Base-by-base conservation (phyloP, 2,888 invertebrate species). In the Aphidoletes aphidimyza region DNA sequence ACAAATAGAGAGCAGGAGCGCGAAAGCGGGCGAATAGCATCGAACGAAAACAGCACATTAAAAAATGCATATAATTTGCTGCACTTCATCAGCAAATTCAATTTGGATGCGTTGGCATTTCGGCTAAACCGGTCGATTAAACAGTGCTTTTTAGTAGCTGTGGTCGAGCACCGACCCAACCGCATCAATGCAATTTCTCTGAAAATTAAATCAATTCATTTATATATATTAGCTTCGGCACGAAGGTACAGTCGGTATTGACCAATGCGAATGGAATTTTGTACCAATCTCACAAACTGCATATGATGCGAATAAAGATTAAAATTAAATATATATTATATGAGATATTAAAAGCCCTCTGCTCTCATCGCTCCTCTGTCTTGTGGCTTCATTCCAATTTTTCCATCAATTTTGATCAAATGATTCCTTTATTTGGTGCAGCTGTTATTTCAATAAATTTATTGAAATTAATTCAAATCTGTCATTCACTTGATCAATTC, bases 381-480 rank as follows among this genome's bases (percentile, higher is more conserved):
- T 17, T 2, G 22, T n/a, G 22, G 26, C 3, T 19, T 54, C 54
- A 22, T 54, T 2, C 26, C 26, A 54, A n/a, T n/a, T n/a, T 54
- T 54, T 19, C 11, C 22, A 54, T 54, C 54, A 22, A 26, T 54
- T 69, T 69, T 69, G 69, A 30, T 26, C 14, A 69, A 69, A 69
- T 69, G 11, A 30, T 69, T 6, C 69, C 5, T 34, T 69, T 54
- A 54, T 54, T 54, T 22, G 30, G 1, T 30, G 69, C 69, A 30
- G 30, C 30, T 69, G 30, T 30, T 69, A 30, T 30, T 30, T 14
- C 69, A 69, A 69, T 14, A 30, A n/a, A 69, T 34, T 30, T 69
- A 69, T 69, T 69, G 69, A 69, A 69, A 69, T 69, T 69, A 69
- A 69, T 69, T 69, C 69, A 69, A 69, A 69, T 69, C 30, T 69